Evolutionary conservation across 2,888 invertebrate species (phyloP), one percentile per base, ranked within the genome.

Genomic region (Rhamphomyia laevipes): DNA sequence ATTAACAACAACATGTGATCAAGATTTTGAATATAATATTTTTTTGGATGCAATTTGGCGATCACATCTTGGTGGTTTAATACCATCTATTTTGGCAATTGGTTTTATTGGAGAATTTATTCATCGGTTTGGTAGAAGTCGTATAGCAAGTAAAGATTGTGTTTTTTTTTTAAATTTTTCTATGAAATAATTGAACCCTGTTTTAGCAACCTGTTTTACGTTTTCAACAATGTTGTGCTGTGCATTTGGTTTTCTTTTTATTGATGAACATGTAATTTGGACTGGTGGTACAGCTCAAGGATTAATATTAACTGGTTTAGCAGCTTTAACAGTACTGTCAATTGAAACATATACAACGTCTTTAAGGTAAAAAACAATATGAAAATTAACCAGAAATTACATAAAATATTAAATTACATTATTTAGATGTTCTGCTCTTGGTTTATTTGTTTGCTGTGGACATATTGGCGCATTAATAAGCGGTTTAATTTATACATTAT

Each of bases 1-100:
- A 9, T 56, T 73, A 40, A 62, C 65, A 41, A 62, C 65, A 3
- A 65, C 65, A 43, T 73, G 73, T 55, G 62, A 64, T 11, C 61
- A 68, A 16, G 69, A 72, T 59, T 72, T 72, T 41, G 57, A 60
- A 17, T 56, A 55, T 41, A 57, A 59, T 40, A 58, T 55, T 23
- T 58, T 53, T 53, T 51, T 54, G 23, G 40, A 53, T 16, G 33
- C 53, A 16, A 38, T 55, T 23, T 57, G 56, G 54, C 51, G 53
- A 16, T 55, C 56, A 18, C 55, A 57, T 49, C 23, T 58, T 12
- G 57, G 56, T 9, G 53, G 54, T 4, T 47, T 59, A 21, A 33
- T 59, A 30, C 57, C 57, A n/a, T 31, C 49, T 2, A 27, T 57
- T 5, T 37, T 58, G 5, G 35, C 50, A 11, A 15, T 58, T 0